A percentile compares a stretch with the other conserved stretches of the same genome.
Conservation (phyloP, 2,797 vertebrate genomes). For the Sarcophilus harrisii region DNA sequence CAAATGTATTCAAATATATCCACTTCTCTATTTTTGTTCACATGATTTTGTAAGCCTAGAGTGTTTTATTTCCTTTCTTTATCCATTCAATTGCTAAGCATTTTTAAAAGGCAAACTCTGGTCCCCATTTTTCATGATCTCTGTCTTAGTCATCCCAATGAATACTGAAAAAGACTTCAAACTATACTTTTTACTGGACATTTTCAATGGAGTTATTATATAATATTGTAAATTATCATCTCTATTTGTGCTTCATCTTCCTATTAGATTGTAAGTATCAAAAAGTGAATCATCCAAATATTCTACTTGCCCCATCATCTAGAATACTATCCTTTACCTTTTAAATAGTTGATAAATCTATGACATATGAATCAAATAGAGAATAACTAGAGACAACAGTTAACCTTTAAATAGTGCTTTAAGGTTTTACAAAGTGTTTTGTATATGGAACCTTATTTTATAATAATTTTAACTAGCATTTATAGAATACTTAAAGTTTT, state of each 20-base stretch:
- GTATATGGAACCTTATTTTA: too few relatives aligned
- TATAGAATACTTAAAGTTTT: too few relatives aligned
- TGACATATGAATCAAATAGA: neutral
- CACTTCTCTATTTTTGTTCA: neutral
- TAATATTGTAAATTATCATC: neutral
- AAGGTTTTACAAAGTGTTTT: too few relatives aligned
- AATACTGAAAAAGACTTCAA: neutral
- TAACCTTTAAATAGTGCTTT: too few relatives aligned
- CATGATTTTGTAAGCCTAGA: neutral
- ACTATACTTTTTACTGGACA: neutral
- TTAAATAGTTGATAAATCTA: neutral
- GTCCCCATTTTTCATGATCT: neutral
- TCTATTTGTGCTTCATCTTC: neutral
- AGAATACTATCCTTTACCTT: neutral
- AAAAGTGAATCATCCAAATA: neutral
- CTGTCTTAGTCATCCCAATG: neutral
- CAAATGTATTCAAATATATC: neutral
- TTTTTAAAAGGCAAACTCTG: neutral
- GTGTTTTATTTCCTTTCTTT: neutral
- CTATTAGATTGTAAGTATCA: neutral
- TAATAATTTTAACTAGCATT: too few relatives aligned
- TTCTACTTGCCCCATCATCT: neutral
- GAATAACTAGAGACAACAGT: neutral
- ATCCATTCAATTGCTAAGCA: neutral
- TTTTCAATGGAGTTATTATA: neutral